phyloP scores from a whole-genome alignment of 2,888 invertebrate genomes.

The Cheilosia vernalis region DNA sequence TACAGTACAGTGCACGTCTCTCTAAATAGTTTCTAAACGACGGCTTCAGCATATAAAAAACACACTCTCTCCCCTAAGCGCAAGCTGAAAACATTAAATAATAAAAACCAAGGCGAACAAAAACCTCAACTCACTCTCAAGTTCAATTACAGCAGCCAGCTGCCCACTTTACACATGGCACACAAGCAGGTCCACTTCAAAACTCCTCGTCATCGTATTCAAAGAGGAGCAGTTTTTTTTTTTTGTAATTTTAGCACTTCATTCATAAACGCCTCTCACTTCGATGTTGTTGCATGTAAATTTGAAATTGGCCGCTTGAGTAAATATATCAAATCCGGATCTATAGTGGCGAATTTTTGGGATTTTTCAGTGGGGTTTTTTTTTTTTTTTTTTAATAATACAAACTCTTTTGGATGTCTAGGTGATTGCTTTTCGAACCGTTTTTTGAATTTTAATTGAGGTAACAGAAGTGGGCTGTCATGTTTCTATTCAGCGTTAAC shows the following conservation, averaged over 20 bases:
- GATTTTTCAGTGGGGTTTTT: slow-evolving; percentile 9
- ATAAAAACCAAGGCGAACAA: slow-evolving; percentile 16
- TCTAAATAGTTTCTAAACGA: slow-evolving; percentile 31
- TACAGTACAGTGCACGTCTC: slow-evolving; percentile 14
- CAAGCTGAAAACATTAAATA: slow-evolving; percentile 24
- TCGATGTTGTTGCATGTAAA: slow-evolving; percentile 24
- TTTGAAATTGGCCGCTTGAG: slow-evolving; percentile 4
- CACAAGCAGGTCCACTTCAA: slow-evolving; percentile 36
- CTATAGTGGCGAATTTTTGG: slow-evolving; percentile 36
- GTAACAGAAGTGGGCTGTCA: too few species aligned
- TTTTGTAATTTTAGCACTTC: slow-evolving; percentile 58
- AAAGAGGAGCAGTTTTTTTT: slow-evolving; percentile 3
- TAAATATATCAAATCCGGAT: background rate
- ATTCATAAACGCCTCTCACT: slow-evolving; percentile 43
- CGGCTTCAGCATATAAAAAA: slow-evolving; percentile 19
- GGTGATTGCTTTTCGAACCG: too few species aligned
- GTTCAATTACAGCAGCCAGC: slow-evolving; percentile 61
- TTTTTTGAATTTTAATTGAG: too few species aligned
- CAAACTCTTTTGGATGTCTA: too few species aligned
- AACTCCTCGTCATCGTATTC: slow-evolving; percentile 23
- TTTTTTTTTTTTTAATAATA: too few species aligned
- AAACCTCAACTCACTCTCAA: slow-evolving; percentile 19
- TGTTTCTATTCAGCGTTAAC: too few species aligned
- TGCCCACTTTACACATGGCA: slow-evolving; percentile 65
- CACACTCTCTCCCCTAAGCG: slow-evolving; percentile 25